Evolutionary conservation across 2,113 vertebrate species (phyloP).

Genomic region (Pseudopipra pipra): DNA sequence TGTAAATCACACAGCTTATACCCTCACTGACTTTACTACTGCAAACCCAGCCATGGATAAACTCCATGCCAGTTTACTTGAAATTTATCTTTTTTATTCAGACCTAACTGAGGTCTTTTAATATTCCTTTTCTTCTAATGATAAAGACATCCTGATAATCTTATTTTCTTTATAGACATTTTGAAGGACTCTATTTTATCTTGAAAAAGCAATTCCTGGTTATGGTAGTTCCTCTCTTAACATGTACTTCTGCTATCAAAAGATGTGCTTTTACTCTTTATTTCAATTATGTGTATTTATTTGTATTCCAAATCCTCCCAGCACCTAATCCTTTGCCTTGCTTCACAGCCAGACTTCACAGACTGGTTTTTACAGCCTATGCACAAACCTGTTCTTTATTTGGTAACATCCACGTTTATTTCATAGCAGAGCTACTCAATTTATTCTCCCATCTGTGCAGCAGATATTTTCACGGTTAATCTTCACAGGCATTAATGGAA

Average conservation of each 20-base stretch:
- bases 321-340: neutral
- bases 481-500: neutral
- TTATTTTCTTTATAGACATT: constrained; percentile 69
- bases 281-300: constrained; percentile 1
- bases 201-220: constrained; percentile 38
- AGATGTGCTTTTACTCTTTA: neutral
- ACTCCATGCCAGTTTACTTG: constrained; percentile 76
- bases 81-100: constrained; percentile 81
- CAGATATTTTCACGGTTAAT: neutral
- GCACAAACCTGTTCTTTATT: constrained; percentile 25
- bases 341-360: constrained; percentile 24
- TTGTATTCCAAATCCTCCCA: constrained; percentile 22
- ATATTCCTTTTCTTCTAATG: constrained; percentile 74
- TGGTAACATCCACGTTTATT: constrained; percentile 6
- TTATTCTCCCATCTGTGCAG: constrained; percentile 17
- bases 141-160: constrained; percentile 71
- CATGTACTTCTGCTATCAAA: constrained; percentile 44
- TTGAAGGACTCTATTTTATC: constrained; percentile 69
- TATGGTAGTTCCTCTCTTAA: constrained; percentile 40
- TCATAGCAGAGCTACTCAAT: neutral
- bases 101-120: constrained; percentile 68
- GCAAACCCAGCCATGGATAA: constrained; percentile 77
- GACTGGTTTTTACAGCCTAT: constrained; percentile 3
- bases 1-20: constrained; percentile 80
- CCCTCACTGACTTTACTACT: constrained; percentile 79